A percentile compares a stretch with the other conserved stretches of the same genome.
These are phyloP conservation scores for Eutrigla gurnardus DNA, from an alignment of 2,797 vertebrate genomes.

Conservation along the genomic window DNA sequence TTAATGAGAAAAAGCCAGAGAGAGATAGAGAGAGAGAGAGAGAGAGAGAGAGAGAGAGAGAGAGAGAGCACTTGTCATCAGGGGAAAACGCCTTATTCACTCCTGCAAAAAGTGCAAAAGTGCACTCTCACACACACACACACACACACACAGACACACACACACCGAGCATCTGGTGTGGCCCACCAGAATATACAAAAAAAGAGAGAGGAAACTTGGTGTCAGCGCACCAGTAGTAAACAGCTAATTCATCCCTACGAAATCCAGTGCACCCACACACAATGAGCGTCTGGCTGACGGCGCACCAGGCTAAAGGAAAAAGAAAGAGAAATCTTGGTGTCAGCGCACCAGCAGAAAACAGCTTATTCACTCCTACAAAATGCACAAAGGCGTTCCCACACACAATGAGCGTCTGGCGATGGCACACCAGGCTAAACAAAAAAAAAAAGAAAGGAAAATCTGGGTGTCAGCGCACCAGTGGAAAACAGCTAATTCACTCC, in stretches of 20 bases:
- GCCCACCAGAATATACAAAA: neutral
- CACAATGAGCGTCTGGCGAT: neutral
- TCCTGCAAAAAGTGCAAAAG: too few relatives aligned
- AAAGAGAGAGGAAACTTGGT: neutral
- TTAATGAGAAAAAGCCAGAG: slow-evolving; percentile 32
- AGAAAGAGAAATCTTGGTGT: neutral
- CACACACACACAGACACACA: too few relatives aligned
- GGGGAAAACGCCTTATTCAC: too few relatives aligned
- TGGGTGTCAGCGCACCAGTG: neutral
- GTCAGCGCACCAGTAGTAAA: neutral
- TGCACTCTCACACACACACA: too few relatives aligned
- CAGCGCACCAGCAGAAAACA: neutral
- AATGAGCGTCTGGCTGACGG: neutral
- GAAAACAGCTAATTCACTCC: neutral
- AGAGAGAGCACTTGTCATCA: too few relatives aligned
- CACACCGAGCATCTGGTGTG: too few relatives aligned
- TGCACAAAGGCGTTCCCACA: neutral
- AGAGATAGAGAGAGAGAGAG: too few relatives aligned
- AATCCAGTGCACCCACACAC: neutral
- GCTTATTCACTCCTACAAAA: neutral
- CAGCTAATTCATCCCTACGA: neutral
- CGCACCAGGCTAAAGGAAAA: neutral
- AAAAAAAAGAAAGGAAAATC: neutral
- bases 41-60: too few relatives aligned
- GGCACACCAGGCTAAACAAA: neutral